Base-by-base conservation (phyloP, 2,888 invertebrate genomes). In the Fragum fragum region DNA sequence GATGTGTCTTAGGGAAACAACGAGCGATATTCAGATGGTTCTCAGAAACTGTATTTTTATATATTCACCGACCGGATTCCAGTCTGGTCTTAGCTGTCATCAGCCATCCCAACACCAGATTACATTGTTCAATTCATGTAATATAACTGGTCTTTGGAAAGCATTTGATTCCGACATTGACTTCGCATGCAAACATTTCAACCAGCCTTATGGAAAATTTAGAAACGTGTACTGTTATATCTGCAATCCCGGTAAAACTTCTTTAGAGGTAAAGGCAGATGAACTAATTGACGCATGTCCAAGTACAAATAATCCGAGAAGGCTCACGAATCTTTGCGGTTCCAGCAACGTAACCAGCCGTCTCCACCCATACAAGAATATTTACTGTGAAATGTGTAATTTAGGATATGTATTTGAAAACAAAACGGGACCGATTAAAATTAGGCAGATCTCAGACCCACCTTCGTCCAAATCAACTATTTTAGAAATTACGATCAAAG, bases 331-430 rank as follows among this genome's bases (percentile, higher is more conserved):
- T n/a, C n/a, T n/a, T n/a, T n/a, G n/a, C n/a, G n/a, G n/a, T n/a
- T n/a, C n/a, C n/a, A n/a, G n/a, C n/a, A n/a, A n/a, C n/a, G n/a
- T n/a, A n/a, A n/a, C n/a, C n/a, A n/a, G 21, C 16, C 29, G 53
- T 5, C n/a, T 71, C 29, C 21, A 26, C n/a, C 71, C 71, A 18
- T 83, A 69, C 23, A 79, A 83, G 61, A 83, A 83, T 42, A 63
- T 83, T 0, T 83, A 69, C 28, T 83, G 83, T 28, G 72, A 76
- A 16, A 79, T 79, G 6, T 83, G 83, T 29, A 83, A 79, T 57
- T 18, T 16, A 1, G 16, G 28, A 9, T 59, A 11, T 26, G 16
- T 59, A 11, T 59, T 59, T 2, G 28, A 6, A 28, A 28, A 59
- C 18, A 28, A 59, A 3, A 59, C 6, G 5, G 28, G 28, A 16